Conservation (phyloP, 2,113 vertebrate species). For the Haemorhous mexicanus region DNA sequence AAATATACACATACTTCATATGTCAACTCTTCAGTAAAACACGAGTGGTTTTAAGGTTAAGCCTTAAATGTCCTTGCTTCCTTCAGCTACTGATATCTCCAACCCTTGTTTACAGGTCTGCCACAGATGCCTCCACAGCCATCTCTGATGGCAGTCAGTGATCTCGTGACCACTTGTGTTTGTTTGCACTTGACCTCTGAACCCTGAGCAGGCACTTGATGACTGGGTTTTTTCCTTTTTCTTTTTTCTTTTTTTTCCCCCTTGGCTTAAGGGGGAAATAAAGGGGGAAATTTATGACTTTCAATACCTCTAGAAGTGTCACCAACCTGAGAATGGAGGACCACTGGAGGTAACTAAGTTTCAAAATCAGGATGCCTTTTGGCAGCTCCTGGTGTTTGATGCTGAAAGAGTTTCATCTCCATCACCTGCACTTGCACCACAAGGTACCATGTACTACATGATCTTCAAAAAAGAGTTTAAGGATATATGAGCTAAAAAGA, state of each 20-base stretch:
- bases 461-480: background rate
- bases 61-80: background rate
- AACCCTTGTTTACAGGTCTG: background rate
- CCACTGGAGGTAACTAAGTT: background rate
- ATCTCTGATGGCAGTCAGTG: background rate
- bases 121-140: background rate
- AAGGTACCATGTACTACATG: rapidly evolving
- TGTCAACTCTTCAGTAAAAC: background rate
- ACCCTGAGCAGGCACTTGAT: background rate
- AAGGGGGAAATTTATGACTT: rapidly evolving
- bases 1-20: background rate
- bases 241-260: rapidly evolving
- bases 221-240: too few relatives aligned
- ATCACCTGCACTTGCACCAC: background rate
- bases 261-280: background rate
- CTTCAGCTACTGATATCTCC: background rate
- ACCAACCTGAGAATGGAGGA: background rate
- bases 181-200: background rate
- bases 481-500: background rate
- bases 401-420: background rate
- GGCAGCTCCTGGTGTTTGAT: background rate
- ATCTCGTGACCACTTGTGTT: background rate
- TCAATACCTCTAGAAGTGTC: rapidly evolving
- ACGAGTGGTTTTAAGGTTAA: background rate
- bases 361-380: background rate